Conservation (phyloP, 1,140 invertebrate species). For the Ceratina japonica region DNA sequence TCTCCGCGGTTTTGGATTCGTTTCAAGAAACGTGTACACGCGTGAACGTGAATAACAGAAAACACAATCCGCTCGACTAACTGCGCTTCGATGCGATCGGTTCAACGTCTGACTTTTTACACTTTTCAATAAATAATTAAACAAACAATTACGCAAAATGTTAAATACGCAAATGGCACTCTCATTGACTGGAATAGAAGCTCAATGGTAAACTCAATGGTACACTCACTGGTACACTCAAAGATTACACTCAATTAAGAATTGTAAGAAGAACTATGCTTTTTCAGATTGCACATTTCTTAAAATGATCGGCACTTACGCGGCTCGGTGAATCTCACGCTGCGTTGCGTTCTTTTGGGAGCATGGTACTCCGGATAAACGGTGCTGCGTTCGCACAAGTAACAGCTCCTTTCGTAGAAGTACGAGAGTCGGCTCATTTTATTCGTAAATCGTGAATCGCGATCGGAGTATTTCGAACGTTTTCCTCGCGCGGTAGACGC, state of each 20-base stretch:
- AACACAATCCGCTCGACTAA: no score
- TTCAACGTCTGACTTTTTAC: no score
- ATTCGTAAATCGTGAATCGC: neutral
- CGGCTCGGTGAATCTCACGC: slow-evolving; percentile 27
- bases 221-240: no score
- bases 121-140: neutral
- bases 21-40: slow-evolving; percentile 56
- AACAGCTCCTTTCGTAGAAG: slow-evolving; percentile 39
- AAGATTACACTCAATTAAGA: no score
- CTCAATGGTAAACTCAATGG: no score
- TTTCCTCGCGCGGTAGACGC: slow-evolving; percentile 20
- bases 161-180: no score
- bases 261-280: no score
- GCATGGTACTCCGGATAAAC: neutral
- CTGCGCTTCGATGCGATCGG: no score
- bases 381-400: slow-evolving; percentile 22
- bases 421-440: neutral
- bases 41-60: slow-evolving; percentile 10
- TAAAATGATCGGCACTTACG: slow-evolving; percentile 10
- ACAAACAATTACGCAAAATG: no score
- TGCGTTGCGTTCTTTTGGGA: neutral
- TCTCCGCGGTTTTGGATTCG: slow-evolving; percentile 60
- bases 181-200: no score
- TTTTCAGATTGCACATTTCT: neutral
- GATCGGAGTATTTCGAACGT: neutral